These are phyloP conservation scores for Cossypha dichroa DNA, from an alignment of 2,797 vertebrate species.

Conservation along the genomic window DNA sequence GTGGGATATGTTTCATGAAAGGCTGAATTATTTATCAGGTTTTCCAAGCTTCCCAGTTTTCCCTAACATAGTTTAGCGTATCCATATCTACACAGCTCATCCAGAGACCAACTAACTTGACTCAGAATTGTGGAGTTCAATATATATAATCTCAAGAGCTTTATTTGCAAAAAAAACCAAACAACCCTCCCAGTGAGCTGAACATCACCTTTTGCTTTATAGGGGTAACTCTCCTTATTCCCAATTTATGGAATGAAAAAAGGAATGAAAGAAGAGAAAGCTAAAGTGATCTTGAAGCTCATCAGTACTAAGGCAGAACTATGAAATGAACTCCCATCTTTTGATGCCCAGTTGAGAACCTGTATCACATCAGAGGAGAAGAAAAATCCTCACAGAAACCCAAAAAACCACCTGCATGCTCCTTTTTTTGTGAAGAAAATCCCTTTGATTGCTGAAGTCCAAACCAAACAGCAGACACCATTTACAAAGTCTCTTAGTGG, in stretches of 20 bases:
- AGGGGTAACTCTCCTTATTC: neutral
- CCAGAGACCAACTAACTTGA: neutral
- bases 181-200: rapidly evolving
- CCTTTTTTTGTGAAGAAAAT: constrained; percentile 36
- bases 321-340: neutral
- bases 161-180: neutral
- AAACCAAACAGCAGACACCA: constrained; percentile 19
- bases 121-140: neutral
- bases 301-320: neutral
- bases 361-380: constrained; percentile 1
- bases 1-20: neutral
- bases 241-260: neutral
- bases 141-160: neutral
- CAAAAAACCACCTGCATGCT: constrained; percentile 27
- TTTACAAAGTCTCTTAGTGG: neutral
- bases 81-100: neutral
- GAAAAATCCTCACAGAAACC: constrained; percentile 37
- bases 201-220: neutral
- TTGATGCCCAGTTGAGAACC: neutral
- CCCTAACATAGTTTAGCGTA: neutral
- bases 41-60: neutral
- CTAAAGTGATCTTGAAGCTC: neutral
- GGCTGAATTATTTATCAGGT: neutral
- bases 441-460: constrained; percentile 21
- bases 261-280: neutral